phyloP scores from a whole-genome alignment of 2,113 vertebrate genomes.

The Rynchops niger region DNA sequence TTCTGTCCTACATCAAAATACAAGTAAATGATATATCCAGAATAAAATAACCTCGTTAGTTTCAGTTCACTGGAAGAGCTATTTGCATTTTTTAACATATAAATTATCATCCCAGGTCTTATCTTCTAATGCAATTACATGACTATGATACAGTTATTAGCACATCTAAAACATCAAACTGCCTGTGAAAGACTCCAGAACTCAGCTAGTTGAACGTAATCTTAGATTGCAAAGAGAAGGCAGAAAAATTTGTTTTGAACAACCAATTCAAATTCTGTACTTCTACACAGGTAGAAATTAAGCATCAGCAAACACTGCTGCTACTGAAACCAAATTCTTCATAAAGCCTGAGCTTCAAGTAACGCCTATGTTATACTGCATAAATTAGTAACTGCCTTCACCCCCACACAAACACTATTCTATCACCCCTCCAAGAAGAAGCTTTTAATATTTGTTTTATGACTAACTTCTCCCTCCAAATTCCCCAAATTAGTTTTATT shows the following conservation, averaged over 20 bases:
- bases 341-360: background rate
- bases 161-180: background rate
- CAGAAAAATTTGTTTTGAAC: background rate
- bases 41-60: background rate
- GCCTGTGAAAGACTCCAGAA: background rate
- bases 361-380: background rate
- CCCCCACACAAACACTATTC: background rate
- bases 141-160: constrained; percentile 22
- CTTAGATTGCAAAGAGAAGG: background rate
- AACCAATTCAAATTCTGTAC: background rate
- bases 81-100: constrained; percentile 56
- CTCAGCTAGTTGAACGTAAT: background rate
- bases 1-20: constrained; percentile 4
- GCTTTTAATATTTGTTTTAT: background rate
- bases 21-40: background rate
- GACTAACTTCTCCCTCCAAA: background rate
- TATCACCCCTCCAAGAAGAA: background rate
- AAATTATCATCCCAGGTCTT: constrained; percentile 32
- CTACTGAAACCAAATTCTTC: background rate
- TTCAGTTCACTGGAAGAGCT: background rate
- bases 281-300: background rate
- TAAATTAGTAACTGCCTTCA: background rate
- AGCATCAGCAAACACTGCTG: background rate
- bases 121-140: constrained; percentile 51
- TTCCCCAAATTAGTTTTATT: background rate